Conservation (phyloP, 2,113 vertebrate genomes). For the Gambusia affinis region DNA sequence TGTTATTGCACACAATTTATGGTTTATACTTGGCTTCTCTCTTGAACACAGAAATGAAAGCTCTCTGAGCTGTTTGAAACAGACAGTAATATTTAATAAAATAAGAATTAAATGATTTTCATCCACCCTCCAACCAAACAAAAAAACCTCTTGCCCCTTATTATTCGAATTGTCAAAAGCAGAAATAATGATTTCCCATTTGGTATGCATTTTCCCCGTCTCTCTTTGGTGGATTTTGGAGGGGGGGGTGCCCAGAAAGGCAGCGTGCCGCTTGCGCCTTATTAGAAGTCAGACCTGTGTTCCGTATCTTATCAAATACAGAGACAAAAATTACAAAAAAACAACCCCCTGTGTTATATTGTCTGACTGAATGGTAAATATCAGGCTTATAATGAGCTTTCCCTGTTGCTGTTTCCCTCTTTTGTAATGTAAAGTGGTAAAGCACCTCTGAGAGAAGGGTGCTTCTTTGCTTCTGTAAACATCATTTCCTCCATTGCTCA, state of each 20-base stretch:
- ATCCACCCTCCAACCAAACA: constrained; percentile 50
- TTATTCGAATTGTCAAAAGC: constrained; percentile 65
- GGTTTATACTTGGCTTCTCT: constrained; percentile 9
- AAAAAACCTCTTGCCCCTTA: constrained; percentile 61
- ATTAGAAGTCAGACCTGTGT: constrained; percentile 69
- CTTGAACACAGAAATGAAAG: constrained; percentile 27
- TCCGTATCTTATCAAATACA: constrained; percentile 63
- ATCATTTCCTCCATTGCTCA: constrained; percentile 54
- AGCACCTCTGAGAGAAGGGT: constrained; percentile 59
- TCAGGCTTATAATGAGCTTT: constrained; percentile 77
- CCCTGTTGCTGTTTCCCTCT: constrained; percentile 59
- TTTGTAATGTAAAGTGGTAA: constrained; percentile 76
- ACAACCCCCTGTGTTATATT: constrained; percentile 64
- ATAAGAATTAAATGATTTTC: constrained; percentile 59
- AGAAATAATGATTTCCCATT: constrained; percentile 78
- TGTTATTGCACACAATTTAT: background rate
- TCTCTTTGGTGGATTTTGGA: constrained; percentile 52
- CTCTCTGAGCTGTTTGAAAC: constrained; percentile 3
- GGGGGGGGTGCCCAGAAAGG: constrained; percentile 41
- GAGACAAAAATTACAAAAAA: constrained; percentile 60
- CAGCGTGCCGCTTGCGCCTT: constrained; percentile 47
- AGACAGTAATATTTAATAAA: constrained; percentile 38
- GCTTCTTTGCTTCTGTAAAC: constrained; percentile 61
- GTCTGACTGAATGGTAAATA: constrained; percentile 72
- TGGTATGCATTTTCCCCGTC: constrained; percentile 65